These are phyloP conservation scores for Gambusia holbrooki DNA, from an alignment of 2,113 vertebrate species.

Conservation along the genomic window DNA sequence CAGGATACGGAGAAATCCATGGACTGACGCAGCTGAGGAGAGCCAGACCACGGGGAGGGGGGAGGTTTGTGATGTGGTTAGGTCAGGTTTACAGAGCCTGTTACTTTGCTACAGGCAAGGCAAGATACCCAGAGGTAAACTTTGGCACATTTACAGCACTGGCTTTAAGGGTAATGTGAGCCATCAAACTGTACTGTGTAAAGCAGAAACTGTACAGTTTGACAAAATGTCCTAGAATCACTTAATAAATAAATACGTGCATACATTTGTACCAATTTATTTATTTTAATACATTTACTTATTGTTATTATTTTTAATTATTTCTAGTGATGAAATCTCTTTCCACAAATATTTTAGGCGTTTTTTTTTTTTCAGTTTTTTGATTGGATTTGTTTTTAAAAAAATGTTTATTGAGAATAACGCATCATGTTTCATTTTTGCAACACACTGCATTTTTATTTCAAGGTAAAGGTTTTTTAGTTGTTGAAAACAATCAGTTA, in stretches of 20 bases:
- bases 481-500: neutral
- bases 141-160: neutral
- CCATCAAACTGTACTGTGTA: neutral
- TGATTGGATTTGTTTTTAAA: neutral
- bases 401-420: neutral
- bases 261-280: neutral
- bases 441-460: neutral
- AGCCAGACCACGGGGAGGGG: conserved; percentile 29
- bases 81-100: conserved; percentile 2
- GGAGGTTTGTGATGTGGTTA: conserved; percentile 26
- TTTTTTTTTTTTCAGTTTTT: neutral
- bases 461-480: neutral
- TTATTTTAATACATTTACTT: neutral
- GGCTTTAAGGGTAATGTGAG: neutral
- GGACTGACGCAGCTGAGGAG: conserved; percentile 43
- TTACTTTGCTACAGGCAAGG: conserved; percentile 1
- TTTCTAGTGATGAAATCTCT: neutral
- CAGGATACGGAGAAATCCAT: conserved; percentile 37
- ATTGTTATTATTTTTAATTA: neutral
- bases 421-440: neutral
- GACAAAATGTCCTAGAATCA: neutral
- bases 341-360: neutral
- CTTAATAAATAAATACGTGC: neutral
- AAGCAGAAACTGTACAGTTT: neutral
- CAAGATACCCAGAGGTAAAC: neutral